phyloP scores from a whole-genome alignment of 2,113 vertebrate species.

The Cichladusa arquata region DNA sequence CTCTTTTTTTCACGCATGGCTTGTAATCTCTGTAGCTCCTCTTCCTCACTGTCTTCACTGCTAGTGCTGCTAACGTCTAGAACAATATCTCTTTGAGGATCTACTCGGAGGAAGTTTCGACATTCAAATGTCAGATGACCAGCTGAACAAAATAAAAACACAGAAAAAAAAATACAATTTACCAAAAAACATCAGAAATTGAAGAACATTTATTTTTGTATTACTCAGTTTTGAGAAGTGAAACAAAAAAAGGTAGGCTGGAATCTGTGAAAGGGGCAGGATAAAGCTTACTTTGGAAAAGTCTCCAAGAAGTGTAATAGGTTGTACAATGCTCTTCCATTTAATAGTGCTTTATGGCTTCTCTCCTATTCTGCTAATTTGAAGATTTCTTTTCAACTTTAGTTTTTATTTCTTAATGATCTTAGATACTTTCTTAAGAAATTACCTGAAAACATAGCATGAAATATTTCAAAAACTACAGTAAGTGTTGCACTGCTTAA shows the following conservation, averaged over 20 bases:
- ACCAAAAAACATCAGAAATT: background rate
- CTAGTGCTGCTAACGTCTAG: slow-evolving; percentile 98
- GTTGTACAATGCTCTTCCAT: background rate
- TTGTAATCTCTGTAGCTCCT: slow-evolving; percentile 74
- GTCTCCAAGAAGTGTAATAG: background rate
- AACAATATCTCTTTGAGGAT: slow-evolving; percentile 97
- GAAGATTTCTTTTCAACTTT: background rate
- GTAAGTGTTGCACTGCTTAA: background rate
- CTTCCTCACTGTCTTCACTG: slow-evolving; percentile 89
- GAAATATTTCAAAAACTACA: background rate
- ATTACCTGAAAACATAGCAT: background rate
- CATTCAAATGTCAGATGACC: slow-evolving; percentile 98
- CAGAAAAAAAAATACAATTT: background rate
- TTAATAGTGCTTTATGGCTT: background rate
- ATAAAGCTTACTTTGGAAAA: background rate
- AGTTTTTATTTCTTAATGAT: background rate
- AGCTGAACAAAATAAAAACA: slow-evolving; percentile 74
- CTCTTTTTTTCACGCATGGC: slow-evolving; percentile 75
- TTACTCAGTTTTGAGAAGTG: background rate
- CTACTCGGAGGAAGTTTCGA: slow-evolving; percentile 95
- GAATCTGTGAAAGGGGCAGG: background rate
- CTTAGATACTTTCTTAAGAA: background rate
- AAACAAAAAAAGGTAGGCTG: background rate
- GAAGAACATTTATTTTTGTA: background rate
- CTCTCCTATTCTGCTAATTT: background rate